phyloP scores from a whole-genome alignment of 2,113 vertebrate species.

The Progne subis region DNA sequence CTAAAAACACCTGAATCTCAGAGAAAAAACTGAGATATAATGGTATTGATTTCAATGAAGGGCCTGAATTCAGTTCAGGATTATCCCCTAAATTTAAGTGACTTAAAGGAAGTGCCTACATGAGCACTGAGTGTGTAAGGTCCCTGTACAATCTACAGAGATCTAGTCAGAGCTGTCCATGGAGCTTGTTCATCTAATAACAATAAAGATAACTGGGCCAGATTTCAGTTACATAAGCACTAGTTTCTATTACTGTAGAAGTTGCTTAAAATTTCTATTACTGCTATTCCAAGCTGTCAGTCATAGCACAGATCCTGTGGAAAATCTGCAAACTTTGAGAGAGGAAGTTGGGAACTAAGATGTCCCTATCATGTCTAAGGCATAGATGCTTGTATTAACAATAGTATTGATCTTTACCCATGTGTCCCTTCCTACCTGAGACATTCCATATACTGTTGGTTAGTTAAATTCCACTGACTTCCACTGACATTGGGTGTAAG shows the following conservation, averaged over 20 bases:
- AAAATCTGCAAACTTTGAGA: not conserved
- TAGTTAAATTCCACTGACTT: not conserved
- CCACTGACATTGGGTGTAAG: not conserved
- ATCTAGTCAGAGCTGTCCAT: not conserved
- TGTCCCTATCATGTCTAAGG: accelerated
- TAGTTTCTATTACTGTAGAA: not conserved
- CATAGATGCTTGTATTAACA: not conserved
- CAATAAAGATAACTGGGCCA: not conserved
- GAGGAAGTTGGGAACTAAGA: not conserved
- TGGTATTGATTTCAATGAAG: not conserved
- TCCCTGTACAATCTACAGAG: accelerated
- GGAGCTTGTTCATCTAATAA: not conserved
- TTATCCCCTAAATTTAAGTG: not conserved
- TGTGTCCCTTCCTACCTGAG: not conserved
- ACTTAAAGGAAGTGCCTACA: not conserved
- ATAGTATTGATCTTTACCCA: not conserved
- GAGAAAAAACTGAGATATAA: not conserved
- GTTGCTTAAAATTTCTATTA: not conserved
- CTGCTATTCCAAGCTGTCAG: not conserved
- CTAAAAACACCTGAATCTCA: too few relatives aligned
- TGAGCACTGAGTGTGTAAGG: not conserved
- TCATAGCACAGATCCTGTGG: not conserved
- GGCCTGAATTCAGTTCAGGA: not conserved
- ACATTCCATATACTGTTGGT: not conserved
- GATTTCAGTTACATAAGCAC: not conserved